Conservation (phyloP, 2,797 vertebrate genomes). For the Crocodylus rhombifer region DNA sequence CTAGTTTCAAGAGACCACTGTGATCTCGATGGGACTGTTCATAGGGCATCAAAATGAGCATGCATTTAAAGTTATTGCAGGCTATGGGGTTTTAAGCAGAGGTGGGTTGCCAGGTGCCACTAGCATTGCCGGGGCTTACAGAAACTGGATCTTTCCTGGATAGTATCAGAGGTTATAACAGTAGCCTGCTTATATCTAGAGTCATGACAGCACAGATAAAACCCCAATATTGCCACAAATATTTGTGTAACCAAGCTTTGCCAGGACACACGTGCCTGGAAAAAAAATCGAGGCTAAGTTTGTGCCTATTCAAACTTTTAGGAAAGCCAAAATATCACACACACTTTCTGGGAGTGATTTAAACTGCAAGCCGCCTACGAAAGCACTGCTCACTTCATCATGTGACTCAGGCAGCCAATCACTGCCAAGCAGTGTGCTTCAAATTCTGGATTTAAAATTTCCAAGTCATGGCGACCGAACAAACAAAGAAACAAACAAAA, state of each 20-base stretch:
- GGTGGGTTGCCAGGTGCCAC: fast-evolving
- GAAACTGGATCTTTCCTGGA: neutral
- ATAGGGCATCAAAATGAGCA: fast-evolving
- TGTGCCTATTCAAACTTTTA: neutral
- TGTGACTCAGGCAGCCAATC: neutral
- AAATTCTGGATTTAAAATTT: neutral
- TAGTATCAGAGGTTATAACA: neutral
- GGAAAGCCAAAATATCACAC: neutral
- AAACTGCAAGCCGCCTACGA: neutral
- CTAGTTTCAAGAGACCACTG: neutral
- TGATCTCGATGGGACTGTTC: fast-evolving
- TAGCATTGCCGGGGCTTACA: fast-evolving
- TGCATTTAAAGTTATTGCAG: neutral
- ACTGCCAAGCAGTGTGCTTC: neutral
- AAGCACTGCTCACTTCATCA: neutral
- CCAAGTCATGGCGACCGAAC: neutral
- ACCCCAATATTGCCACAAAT: neutral
- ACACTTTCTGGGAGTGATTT: neutral
- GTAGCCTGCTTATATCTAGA: neutral
- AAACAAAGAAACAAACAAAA: neutral
- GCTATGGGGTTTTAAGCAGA: neutral
- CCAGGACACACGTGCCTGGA: neutral
- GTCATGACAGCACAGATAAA: fast-evolving
- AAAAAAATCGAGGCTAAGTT: neutral
- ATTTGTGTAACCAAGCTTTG: neutral